Evolutionary conservation across 2,888 invertebrate species (phyloP).

Genomic region (Thelaira solivaga): DNA sequence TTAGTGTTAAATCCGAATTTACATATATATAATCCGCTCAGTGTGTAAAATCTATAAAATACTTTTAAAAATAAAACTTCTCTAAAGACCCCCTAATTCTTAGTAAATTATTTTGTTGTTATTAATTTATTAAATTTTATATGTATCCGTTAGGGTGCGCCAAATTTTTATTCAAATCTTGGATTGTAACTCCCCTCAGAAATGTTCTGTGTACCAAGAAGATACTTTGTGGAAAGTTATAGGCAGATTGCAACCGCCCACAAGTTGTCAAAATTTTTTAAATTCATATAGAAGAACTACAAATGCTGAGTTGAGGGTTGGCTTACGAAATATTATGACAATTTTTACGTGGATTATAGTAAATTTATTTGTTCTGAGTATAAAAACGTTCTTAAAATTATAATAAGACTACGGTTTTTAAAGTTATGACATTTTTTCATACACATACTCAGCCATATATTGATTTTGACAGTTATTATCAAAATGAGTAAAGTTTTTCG

Average conservation of each 20-base stretch:
- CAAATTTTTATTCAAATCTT: too few species aligned
- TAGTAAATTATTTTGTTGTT: too few species aligned
- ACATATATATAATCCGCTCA: too few species aligned
- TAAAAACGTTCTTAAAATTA: not conserved
- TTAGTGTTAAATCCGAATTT: too few species aligned
- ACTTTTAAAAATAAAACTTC: too few species aligned
- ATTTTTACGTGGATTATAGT: not conserved
- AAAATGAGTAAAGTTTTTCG: not conserved
- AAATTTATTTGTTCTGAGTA: conserved; percentile 6
- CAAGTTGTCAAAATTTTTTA: not conserved
- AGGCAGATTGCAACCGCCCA: not conserved
- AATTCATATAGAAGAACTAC: not conserved
- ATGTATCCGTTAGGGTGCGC: too few species aligned
- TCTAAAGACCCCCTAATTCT: too few species aligned
- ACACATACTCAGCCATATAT: not conserved
- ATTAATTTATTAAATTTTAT: too few species aligned
- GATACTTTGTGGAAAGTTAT: too few species aligned
- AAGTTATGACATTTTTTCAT: not conserved
- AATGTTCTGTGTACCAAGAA: too few species aligned
- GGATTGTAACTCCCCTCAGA: too few species aligned
- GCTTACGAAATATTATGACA: not conserved
- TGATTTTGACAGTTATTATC: conserved; percentile 2
- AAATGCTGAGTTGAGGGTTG: not conserved
- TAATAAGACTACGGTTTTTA: not conserved
- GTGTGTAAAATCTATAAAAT: too few species aligned